phyloP scores from a whole-genome alignment of 2,113 vertebrate species.

The Dinomys branickii region DNA sequence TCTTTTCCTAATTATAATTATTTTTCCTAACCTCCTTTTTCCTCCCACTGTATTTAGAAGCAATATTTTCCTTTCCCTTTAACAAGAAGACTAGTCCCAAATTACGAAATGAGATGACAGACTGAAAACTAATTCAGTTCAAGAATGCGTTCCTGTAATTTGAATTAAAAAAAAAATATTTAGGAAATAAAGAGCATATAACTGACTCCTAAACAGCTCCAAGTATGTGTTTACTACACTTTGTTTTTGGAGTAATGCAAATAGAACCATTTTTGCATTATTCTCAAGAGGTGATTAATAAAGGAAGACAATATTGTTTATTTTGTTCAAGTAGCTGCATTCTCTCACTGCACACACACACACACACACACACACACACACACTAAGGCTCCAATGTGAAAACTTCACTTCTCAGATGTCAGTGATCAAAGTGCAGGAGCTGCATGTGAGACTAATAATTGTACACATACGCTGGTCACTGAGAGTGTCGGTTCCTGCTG shows the following conservation, averaged over 20 bases:
- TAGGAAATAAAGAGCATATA: slow-evolving; percentile 50
- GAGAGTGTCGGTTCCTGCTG: background rate
- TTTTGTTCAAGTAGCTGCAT: slow-evolving; percentile 31
- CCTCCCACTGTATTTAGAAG: slow-evolving; percentile 61
- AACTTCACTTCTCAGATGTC: slow-evolving; percentile 33
- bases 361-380: background rate
- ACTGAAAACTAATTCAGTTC: background rate
- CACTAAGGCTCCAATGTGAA: slow-evolving; percentile 22
- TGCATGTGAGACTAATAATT: background rate
- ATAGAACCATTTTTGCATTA: background rate
- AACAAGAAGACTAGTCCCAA: slow-evolving; percentile 69
- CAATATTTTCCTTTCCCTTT: slow-evolving; percentile 68
- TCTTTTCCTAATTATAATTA: slow-evolving; percentile 47
- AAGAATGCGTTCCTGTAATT: slow-evolving; percentile 77
- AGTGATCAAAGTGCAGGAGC: slow-evolving; percentile 4
- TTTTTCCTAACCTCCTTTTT: slow-evolving; percentile 48
- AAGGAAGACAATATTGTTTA: background rate
- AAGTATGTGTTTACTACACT: background rate
- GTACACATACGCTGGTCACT: background rate
- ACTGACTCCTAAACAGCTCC: background rate
- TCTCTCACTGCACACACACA: background rate
- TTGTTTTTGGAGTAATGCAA: slow-evolving; percentile 23
- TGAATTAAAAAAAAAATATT: slow-evolving; percentile 58
- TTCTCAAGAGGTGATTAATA: background rate
- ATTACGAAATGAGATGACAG: slow-evolving; percentile 25